These are phyloP conservation scores for Semaprochilodus insignis DNA, from an alignment of 2,797 vertebrate genomes.

Conservation along the genomic window DNA sequence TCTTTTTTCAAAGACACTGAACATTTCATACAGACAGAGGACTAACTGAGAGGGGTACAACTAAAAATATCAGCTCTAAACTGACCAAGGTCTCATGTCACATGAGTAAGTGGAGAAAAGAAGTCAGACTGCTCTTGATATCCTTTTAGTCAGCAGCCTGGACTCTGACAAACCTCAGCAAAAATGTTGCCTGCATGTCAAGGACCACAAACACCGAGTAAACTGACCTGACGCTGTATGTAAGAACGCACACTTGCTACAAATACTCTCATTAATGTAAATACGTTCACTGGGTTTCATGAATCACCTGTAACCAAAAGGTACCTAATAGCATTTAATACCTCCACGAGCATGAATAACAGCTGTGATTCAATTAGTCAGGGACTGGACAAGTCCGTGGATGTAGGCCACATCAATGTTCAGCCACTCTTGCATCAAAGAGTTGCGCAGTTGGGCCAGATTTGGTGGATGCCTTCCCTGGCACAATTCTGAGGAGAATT, in stretches of 20 bases:
- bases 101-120: slow-evolving; percentile 9
- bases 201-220: not conserved
- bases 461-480: too few relatives aligned
- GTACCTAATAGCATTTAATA: too few relatives aligned
- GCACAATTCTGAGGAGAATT: too few relatives aligned
- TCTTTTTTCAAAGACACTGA: too few relatives aligned
- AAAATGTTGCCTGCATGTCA: not conserved
- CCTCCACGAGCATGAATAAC: too few relatives aligned
- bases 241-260: not conserved
- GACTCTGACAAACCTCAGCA: not conserved
- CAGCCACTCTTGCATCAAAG: too few relatives aligned
- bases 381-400: too few relatives aligned
- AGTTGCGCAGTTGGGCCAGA: too few relatives aligned
- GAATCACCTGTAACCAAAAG: too few relatives aligned
- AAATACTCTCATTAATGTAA: not conserved
- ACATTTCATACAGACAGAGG: not conserved
- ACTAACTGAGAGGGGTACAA: not conserved
- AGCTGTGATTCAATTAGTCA: too few relatives aligned
- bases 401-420: too few relatives aligned
- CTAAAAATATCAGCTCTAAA: not conserved
- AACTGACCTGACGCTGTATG: not conserved
- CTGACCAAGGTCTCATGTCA: not conserved
- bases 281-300: too few relatives aligned
- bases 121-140: not conserved
- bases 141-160: not conserved